Conservation (phyloP, 1,140 invertebrate species). For the Drosophila orosa region DNA sequence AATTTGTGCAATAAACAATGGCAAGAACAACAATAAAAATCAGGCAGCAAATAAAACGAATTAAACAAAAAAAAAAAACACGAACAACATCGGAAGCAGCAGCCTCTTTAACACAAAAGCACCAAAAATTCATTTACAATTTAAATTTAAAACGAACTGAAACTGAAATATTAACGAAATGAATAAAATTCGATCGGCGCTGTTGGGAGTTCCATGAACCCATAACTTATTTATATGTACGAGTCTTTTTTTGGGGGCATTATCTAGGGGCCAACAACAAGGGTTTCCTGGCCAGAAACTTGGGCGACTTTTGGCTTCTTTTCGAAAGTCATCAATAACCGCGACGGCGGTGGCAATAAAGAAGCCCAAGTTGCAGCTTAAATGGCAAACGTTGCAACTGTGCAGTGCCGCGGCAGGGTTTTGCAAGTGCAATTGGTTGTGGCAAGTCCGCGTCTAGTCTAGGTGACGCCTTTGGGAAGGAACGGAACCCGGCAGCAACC, state of each 20-base stretch:
- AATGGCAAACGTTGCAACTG: conserved; percentile 49
- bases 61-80: conserved; percentile 4
- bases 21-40: conserved; percentile 69
- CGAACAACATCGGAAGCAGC: conserved; percentile 54
- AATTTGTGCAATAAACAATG: conserved; percentile 74
- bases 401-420: conserved; percentile 18
- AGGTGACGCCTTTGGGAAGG: conserved; percentile 56
- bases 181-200: conserved; percentile 34
- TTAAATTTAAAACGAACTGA: conserved; percentile 58
- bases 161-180: conserved; percentile 20
- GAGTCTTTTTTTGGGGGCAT: conserved; percentile 9
- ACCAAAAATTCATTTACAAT: conserved; percentile 55
- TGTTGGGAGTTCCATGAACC: conserved; percentile 43
- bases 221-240: conserved; percentile 33
- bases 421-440: conserved; percentile 28
- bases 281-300: conserved; percentile 43
- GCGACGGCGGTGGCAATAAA: conserved; percentile 30
- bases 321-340: conserved; percentile 56
- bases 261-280: conserved; percentile 34
- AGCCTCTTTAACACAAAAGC: conserved; percentile 40
- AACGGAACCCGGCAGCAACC: conserved; percentile 38
- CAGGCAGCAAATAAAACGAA: conserved; percentile 38
- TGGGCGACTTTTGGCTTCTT: conserved; percentile 42
- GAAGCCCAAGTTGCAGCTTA: conserved; percentile 24
- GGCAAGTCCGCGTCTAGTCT: conserved; percentile 63